Percentiles rank a stretch among this genome's conserved stretches.
phyloP scores from a whole-genome alignment of 2,888 invertebrate species.

The Dioctria rufipes region DNA sequence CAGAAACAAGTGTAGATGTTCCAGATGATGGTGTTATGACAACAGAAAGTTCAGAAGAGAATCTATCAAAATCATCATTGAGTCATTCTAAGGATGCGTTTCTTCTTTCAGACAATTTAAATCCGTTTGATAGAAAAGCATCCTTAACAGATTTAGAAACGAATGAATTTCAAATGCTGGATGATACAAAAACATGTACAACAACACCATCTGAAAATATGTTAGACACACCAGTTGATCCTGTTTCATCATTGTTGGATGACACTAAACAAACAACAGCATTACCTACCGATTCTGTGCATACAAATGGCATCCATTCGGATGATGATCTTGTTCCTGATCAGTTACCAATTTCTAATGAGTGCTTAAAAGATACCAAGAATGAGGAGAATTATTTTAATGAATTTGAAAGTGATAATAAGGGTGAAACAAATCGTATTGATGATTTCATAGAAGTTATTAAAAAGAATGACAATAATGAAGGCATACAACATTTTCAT shows the following conservation, averaged over 20 bases:
- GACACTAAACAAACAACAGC: conserved; percentile 11
- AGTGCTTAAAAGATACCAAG: conserved; percentile 15
- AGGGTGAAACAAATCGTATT: neutral
- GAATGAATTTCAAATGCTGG: conserved; percentile 35
- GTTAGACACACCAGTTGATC: conserved; percentile 32
- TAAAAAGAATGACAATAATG: conserved; percentile 6
- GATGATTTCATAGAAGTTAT: conserved; percentile 7
- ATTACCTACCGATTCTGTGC: conserved; percentile 23
- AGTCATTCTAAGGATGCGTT: conserved; percentile 62
- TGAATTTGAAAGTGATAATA: neutral
- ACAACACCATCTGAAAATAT: conserved; percentile 37
- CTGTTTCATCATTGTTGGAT: neutral
- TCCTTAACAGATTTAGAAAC: conserved; percentile 35
- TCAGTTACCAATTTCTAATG: conserved; percentile 24
- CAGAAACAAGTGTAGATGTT: conserved; percentile 83
- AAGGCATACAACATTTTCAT: neutral
- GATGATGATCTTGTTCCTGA: conserved; percentile 14
- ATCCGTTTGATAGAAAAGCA: conserved; percentile 58
- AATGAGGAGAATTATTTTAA: conserved; percentile 5
- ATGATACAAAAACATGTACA: conserved; percentile 43
- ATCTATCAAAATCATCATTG: conserved; percentile 60
- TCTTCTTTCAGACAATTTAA: conserved; percentile 61
- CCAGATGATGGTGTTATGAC: conserved; percentile 72
- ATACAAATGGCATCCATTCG: conserved; percentile 37
- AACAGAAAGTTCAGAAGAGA: conserved; percentile 61